These are phyloP conservation scores for Promerops cafer DNA, from an alignment of 2,113 vertebrate genomes.

Conservation along the genomic window DNA sequence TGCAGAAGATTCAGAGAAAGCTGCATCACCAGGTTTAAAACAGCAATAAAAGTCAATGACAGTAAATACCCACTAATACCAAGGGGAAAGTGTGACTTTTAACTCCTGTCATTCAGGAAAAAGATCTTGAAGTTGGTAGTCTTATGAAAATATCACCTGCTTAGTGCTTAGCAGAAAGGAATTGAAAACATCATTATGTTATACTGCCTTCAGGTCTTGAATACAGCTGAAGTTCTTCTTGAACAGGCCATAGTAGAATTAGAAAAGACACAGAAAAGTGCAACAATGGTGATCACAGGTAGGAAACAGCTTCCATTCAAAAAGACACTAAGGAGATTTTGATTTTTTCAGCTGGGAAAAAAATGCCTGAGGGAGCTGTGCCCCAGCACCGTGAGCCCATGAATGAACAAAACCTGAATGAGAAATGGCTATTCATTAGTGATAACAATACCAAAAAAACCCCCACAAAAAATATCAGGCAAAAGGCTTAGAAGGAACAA, in stretches of 20 bases:
- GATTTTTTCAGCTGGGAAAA: slow-evolving; percentile 3
- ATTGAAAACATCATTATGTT: neutral
- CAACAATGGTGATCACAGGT: neutral
- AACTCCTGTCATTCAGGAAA: neutral
- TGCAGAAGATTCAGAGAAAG: neutral
- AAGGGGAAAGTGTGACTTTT: neutral
- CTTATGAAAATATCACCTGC: neutral
- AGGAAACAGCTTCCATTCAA: neutral
- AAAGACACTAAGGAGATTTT: neutral
- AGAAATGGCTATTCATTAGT: slow-evolving; percentile 23
- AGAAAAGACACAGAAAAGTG: slow-evolving; percentile 31
- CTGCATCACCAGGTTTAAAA: neutral
- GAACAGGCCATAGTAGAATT: neutral
- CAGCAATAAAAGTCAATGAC: neutral
- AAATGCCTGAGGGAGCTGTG: neutral
- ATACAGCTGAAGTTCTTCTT: neutral
- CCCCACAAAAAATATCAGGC: neutral
- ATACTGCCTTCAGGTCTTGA: neutral
- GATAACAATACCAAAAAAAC: neutral
- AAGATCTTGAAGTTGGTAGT: neutral
- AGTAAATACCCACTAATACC: neutral
- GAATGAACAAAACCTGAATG: slow-evolving; percentile 21
- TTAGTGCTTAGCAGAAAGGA: neutral
- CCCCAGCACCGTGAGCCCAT: neutral
- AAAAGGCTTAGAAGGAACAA: slow-evolving; percentile 6